phyloP scores from a whole-genome alignment of 2,113 vertebrate species.

The Brachionichthys hirsutus region DNA sequence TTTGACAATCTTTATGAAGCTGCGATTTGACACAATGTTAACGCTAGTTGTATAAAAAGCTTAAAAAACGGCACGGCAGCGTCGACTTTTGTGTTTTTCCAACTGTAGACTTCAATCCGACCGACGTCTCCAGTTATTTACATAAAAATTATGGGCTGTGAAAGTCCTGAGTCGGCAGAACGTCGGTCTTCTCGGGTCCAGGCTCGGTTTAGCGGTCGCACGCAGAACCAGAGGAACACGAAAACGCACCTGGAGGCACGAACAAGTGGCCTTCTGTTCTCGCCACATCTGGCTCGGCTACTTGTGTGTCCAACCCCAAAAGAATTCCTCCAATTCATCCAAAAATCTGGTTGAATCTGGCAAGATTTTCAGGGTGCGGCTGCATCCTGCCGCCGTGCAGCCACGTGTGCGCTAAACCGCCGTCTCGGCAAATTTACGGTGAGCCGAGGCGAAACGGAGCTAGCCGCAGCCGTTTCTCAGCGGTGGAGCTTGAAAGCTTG shows the following conservation, averaged over 20 bases:
- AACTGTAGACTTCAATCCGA: slow-evolving; percentile 28
- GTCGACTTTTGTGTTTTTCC: slow-evolving; percentile 19
- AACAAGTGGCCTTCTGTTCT: slow-evolving; percentile 50
- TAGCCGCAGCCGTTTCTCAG: no score
- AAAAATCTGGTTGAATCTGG: slow-evolving; percentile 2
- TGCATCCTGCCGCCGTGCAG: background rate
- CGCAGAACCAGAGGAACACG: slow-evolving; percentile 1
- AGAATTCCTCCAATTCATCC: background rate
- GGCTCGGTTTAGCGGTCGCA: slow-evolving; percentile 10
- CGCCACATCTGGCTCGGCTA: slow-evolving; percentile 27
- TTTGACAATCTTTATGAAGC: slow-evolving; percentile 32
- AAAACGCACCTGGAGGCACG: slow-evolving; percentile 27
- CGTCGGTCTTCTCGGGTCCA: slow-evolving; percentile 15
- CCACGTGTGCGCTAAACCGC: slow-evolving; percentile 38
- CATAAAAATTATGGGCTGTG: slow-evolving; percentile 37
- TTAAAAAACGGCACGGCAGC: slow-evolving; percentile 38
- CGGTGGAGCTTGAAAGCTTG: no score
- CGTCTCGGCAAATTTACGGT: slow-evolving; percentile 29
- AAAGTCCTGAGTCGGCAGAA: slow-evolving; percentile 60
- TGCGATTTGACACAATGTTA: slow-evolving; percentile 40
- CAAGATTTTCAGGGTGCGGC: background rate
- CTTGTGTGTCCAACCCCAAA: slow-evolving; percentile 45
- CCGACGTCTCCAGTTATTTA: slow-evolving; percentile 41
- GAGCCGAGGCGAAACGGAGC: slow-evolving; percentile 7
- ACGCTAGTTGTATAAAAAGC: slow-evolving; percentile 68